Conservation (phyloP, 1,140 invertebrate species). For the Leucophenga varia region DNA sequence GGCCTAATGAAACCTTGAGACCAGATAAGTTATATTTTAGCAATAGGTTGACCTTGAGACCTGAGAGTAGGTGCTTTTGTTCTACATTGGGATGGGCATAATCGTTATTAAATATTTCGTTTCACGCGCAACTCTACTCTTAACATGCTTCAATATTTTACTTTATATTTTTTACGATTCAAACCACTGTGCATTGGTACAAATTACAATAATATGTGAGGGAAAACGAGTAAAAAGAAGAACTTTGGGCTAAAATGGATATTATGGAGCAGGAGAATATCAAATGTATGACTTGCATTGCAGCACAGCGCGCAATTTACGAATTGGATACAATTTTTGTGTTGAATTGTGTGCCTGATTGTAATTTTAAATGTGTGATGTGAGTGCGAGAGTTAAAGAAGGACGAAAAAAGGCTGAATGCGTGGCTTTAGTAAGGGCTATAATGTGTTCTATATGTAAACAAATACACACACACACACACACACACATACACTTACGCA, state of each 20-base stretch:
- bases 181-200: too few species aligned
- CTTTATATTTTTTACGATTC: too few species aligned
- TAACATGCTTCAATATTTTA: constrained; percentile 30
- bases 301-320: constrained; percentile 37
- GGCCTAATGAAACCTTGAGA: too few species aligned
- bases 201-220: too few species aligned
- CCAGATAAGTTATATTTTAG: too few species aligned
- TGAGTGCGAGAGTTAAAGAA: constrained; percentile 14
- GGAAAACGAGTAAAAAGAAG: too few species aligned
- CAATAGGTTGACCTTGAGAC: too few species aligned
- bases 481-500: constrained; percentile 9
- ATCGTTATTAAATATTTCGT: too few species aligned
- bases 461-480: not conserved
- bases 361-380: constrained; percentile 42
- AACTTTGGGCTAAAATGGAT: too few species aligned
- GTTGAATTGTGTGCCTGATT: constrained; percentile 52
- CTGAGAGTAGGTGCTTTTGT: too few species aligned
- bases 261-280: not conserved
- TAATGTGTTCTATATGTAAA: too few species aligned
- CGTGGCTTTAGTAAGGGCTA: not conserved
- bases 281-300: constrained; percentile 4
- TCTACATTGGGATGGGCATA: too few species aligned
- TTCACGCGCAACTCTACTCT: constrained; percentile 49
- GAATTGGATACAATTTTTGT: constrained; percentile 52
- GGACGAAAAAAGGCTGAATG: constrained; percentile 18